A percentile compares a stretch with the other conserved stretches of the same genome.
These are phyloP conservation scores for Mylabris sibirica DNA, from an alignment of 2,888 invertebrate genomes.

Conservation along the genomic window DNA sequence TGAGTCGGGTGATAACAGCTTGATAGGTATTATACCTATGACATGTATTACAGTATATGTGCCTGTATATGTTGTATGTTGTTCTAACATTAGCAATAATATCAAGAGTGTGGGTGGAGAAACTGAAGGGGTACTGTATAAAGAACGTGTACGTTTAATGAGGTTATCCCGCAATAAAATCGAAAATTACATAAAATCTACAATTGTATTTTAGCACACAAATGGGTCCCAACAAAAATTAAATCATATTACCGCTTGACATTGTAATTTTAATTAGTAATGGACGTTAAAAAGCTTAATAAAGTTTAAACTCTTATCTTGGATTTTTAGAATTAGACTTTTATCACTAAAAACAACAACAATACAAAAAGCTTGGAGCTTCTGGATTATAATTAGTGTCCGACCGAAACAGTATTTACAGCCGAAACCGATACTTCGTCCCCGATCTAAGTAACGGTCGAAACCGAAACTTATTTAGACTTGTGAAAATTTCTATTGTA, in stretches of 20 bases:
- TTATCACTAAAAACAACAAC: too few species aligned
- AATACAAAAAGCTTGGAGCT: too few species aligned
- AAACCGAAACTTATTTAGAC: too few species aligned
- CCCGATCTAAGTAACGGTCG: too few species aligned
- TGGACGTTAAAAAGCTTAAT: too few species aligned
- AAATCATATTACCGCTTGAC: not conserved
- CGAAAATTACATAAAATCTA: not conserved
- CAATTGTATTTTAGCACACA: not conserved
- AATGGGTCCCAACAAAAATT: too few species aligned
- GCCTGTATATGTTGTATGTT: slow-evolving; percentile 16
- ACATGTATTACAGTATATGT: slow-evolving; percentile 22
- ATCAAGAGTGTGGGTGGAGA: slow-evolving; percentile 54
- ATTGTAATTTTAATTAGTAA: not conserved
- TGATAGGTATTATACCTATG: slow-evolving; percentile 3
- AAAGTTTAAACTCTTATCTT: too few species aligned
- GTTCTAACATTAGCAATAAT: slow-evolving; percentile 52
- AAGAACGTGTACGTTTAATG: slow-evolving; percentile 5
- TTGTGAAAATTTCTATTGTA: too few species aligned
- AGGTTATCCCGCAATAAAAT: slow-evolving; percentile 14
- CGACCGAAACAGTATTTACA: too few species aligned
- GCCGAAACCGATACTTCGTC: too few species aligned
- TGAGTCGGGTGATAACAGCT: slow-evolving; percentile 34
- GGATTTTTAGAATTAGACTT: too few species aligned
- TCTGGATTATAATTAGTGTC: too few species aligned
- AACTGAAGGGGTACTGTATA: slow-evolving; percentile 26